Evolutionary conservation across 2,113 vertebrate genomes (phyloP), one percentile per base, ranked within the genome.

Genomic region (Pseudonaja textilis): DNA sequence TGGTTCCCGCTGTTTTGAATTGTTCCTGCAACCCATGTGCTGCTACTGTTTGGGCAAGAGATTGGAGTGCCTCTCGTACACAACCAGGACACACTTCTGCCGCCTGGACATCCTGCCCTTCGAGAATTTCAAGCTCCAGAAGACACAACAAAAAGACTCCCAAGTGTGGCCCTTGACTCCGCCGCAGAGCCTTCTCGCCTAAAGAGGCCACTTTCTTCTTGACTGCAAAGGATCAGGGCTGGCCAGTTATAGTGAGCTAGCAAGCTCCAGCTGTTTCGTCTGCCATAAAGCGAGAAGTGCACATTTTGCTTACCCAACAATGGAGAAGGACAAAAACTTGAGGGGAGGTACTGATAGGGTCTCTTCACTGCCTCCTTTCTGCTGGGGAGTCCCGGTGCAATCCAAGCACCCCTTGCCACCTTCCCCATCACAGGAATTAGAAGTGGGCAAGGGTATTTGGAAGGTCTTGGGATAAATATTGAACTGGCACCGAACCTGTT

Each of bases 401-500:
- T 25, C 57, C 57, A 59, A 26, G 57, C 3, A 26, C 57, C 25
- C 26, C 61, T 64, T 14, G 29, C 29, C 3, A 12, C 61, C 61
- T 64, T 64, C 26, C 26, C 61, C 61, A 29, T 64, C 10, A 29
- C 61, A 64, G 12, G 10, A 64, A 29, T 64, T 29, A 64, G 26
- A 64, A 29, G 26, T 14, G 29, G 61, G 29, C 61, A 12, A 25
- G 26, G 29, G 11, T 4, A n/a, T n/a, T 64, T n/a, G 29, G 59
- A n/a, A n/a, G 29, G 26, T 12, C 29, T n/a, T 11, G 74, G 74
- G 39, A 42, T 85, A 20, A 95, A 95, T 81, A 94, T 56, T 59
- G 23, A 89, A 92, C 93, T 91, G 87, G 90, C 87, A 90, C 57
- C 3, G 91, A 94, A 93, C 87, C 93, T 93, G 95, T 96, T 92